These are phyloP conservation scores for Leptopterna dolabrata DNA, from an alignment of 2,888 invertebrate genomes.

Conservation along the genomic window DNA sequence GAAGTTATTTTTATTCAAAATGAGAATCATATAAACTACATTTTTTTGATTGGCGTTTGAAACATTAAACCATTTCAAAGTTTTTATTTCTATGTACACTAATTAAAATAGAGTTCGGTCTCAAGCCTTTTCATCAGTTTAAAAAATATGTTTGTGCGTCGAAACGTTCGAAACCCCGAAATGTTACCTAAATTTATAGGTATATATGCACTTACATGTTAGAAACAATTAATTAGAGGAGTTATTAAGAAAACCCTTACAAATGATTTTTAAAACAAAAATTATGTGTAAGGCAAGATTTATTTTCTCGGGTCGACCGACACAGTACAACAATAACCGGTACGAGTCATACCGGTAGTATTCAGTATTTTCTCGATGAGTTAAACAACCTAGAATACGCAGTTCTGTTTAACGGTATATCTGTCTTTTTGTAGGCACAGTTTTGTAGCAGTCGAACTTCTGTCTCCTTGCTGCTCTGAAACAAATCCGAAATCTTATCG, in stretches of 20 bases:
- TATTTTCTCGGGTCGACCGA: not conserved
- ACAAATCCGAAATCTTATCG: constrained; percentile 38
- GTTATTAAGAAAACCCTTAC: not conserved
- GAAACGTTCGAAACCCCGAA: not conserved
- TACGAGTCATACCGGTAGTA: not conserved
- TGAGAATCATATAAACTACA: constrained; percentile 49
- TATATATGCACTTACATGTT: not conserved
- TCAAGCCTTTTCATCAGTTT: not conserved
- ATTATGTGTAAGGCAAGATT: not conserved
- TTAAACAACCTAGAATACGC: constrained; percentile 44
- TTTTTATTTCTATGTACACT: constrained; percentile 21
- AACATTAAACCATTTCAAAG: constrained; percentile 31
- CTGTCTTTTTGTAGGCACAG: constrained; percentile 60
- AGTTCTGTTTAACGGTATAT: constrained; percentile 50
- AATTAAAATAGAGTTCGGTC: constrained; percentile 24
- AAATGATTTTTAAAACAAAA: not conserved
- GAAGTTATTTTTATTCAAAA: constrained; percentile 45
- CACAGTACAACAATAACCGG: not conserved
- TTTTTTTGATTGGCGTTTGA: constrained; percentile 51
- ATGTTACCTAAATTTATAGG: not conserved
- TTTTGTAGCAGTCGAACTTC: constrained; percentile 56
- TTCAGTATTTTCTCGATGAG: not conserved
- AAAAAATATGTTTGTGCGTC: not conserved
- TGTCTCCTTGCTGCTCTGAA: constrained; percentile 56
- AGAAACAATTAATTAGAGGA: not conserved